These are phyloP conservation scores for Ophthalmolycus amberensis DNA, from an alignment of 2,113 vertebrate genomes.

Conservation along the genomic window DNA sequence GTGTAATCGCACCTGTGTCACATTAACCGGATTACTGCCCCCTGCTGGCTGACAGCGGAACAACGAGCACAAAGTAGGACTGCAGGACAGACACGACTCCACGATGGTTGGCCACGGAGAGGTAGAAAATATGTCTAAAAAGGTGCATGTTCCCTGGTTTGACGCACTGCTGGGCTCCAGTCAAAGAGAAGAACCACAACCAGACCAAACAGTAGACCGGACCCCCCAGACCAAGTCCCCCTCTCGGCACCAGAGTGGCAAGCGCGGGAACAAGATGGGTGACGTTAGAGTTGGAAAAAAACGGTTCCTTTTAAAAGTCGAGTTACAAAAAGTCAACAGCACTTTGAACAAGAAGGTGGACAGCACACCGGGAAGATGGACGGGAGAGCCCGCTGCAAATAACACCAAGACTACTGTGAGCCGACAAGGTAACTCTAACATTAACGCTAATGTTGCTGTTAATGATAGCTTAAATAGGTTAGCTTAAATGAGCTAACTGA, in stretches of 20 bases:
- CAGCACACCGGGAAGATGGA: not conserved
- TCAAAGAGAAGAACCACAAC: not conserved
- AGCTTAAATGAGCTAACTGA: not conserved
- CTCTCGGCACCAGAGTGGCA: too few relatives aligned
- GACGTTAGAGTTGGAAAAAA: not conserved
- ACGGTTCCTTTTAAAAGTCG: conserved; percentile 31
- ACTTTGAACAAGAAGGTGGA: not conserved
- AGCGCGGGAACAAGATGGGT: not conserved
- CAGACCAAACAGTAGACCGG: not conserved
- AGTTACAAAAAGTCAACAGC: not conserved
- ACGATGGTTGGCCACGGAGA: too few relatives aligned
- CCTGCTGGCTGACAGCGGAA: conserved; percentile 23
- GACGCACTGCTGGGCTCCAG: conserved; percentile 25
- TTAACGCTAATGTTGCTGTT: not conserved
- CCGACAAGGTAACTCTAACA: not conserved
- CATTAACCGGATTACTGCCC: not conserved
- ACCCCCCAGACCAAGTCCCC: not conserved
- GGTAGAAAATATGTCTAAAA: conserved; percentile 11
- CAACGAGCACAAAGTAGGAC: not conserved
- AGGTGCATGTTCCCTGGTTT: conserved; percentile 15
- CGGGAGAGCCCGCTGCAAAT: not conserved
- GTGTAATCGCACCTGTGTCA: too few relatives aligned
- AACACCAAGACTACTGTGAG: not conserved
- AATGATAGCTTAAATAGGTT: not conserved
- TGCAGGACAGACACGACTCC: not conserved